Evolutionary conservation across 2,888 invertebrate species (phyloP).

Genomic region (Drosophila lutescens): DNA sequence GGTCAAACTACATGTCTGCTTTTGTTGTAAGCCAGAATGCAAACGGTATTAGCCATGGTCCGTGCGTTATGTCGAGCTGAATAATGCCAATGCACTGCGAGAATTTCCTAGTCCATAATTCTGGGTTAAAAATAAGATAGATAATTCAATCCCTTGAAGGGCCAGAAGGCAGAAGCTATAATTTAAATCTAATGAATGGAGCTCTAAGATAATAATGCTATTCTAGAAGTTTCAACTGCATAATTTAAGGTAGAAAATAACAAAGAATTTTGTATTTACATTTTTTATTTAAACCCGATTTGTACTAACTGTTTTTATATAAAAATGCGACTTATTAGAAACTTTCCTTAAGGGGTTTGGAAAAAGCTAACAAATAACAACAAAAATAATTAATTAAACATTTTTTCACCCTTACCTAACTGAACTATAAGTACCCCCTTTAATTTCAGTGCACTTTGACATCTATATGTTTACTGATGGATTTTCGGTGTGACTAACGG

Average conservation of each 20-base stretch:
- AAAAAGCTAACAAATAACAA: too few relatives aligned
- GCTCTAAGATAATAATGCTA: too few relatives aligned
- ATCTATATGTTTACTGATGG: conserved; percentile 16
- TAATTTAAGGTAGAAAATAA: neutral
- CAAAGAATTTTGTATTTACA: too few relatives aligned
- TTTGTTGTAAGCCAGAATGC: conserved; percentile 64
- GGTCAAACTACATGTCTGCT: conserved; percentile 29
- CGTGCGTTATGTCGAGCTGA: conserved; percentile 43
- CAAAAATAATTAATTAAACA: too few relatives aligned
- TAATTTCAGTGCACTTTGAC: conserved; percentile 10
- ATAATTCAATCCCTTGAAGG: neutral
- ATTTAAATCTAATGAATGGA: too few relatives aligned
- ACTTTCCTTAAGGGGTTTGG: too few relatives aligned
- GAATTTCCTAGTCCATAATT: neutral
- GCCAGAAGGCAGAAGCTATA: too few relatives aligned
- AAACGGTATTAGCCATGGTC: conserved; percentile 72
- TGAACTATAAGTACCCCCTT: neutral
- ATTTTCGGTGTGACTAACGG: conserved; percentile 35
- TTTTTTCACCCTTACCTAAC: too few relatives aligned
- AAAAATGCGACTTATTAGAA: too few relatives aligned
- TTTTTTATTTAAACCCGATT: too few relatives aligned
- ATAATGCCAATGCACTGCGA: conserved; percentile 6
- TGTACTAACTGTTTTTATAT: too few relatives aligned
- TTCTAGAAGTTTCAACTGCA: neutral
- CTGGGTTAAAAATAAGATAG: too few relatives aligned